phyloP scores from a whole-genome alignment of 2,888 invertebrate genomes.

The Drosophila macrothrix region DNA sequence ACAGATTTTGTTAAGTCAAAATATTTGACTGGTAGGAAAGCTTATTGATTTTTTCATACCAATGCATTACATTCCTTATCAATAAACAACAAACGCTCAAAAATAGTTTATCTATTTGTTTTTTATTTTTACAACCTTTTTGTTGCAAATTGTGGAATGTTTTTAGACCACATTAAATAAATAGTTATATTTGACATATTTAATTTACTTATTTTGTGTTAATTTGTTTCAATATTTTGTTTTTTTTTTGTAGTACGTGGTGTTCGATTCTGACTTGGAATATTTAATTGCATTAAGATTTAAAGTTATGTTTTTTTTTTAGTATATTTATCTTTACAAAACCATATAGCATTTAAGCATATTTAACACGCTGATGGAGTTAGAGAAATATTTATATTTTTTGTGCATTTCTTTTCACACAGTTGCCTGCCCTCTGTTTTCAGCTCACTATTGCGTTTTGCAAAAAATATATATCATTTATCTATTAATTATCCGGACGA shows the following conservation, averaged over 20 bases:
- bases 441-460: background rate
- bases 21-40: slow-evolving; percentile 5
- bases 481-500: slow-evolving; percentile 71
- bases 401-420: background rate
- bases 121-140: too few species aligned
- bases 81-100: background rate
- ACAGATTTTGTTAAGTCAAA: slow-evolving; percentile 21
- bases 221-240: background rate
- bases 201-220: background rate
- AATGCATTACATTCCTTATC: background rate
- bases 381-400: background rate
- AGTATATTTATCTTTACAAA: too few species aligned
- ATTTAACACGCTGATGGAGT: background rate
- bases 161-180: background rate
- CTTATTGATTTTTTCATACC: background rate
- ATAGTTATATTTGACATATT: background rate
- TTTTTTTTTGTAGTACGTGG: background rate
- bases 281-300: background rate
- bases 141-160: background rate
- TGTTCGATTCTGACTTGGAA: background rate
- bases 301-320: background rate
- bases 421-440: background rate
- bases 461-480: slow-evolving; percentile 50
- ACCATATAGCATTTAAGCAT: background rate
- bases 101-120: background rate